Evolutionary conservation across 2,888 invertebrate species (phyloP).

Genomic region (Eubasilissa splendida): DNA sequence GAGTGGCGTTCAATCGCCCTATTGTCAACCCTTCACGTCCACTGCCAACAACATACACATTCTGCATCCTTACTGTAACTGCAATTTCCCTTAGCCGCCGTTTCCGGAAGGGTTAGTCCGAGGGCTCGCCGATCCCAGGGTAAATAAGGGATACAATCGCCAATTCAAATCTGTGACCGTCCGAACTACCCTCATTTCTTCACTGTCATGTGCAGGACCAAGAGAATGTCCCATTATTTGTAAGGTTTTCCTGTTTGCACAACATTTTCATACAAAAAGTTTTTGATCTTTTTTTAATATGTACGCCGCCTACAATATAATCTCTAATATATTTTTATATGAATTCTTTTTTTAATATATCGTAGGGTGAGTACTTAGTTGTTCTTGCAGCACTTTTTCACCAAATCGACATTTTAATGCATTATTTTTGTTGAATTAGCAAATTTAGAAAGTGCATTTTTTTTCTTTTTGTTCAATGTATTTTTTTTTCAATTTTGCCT

Average conservation of each 20-base stretch:
- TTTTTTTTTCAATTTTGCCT: no score
- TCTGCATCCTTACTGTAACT: slow-evolving; percentile 1
- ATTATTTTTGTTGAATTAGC: no score
- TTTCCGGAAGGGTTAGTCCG: background rate
- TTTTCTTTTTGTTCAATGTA: no score
- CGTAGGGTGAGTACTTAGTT: no score
- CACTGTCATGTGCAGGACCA: slow-evolving; percentile 30
- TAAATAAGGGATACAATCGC: slow-evolving; percentile 36
- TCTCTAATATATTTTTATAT: no score
- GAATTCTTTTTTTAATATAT: no score
- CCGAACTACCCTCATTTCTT: slow-evolving; percentile 26
- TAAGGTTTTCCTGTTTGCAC: background rate
- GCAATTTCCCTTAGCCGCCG: background rate
- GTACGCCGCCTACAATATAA: no score
- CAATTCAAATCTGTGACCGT: slow-evolving; percentile 36
- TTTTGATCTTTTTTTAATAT: background rate
- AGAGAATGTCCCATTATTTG: slow-evolving; percentile 16
- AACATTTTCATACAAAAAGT: background rate
- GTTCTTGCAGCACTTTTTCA: no score
- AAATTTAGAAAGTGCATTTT: no score
- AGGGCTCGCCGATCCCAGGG: background rate
- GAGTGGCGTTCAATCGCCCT: slow-evolving; percentile 7
- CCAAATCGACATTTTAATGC: no score
- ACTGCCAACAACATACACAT: slow-evolving; percentile 8
- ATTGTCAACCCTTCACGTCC: background rate